These are phyloP conservation scores for Orientallactaga bullata DNA, from an alignment of 2,113 vertebrate species.

Conservation along the genomic window DNA sequence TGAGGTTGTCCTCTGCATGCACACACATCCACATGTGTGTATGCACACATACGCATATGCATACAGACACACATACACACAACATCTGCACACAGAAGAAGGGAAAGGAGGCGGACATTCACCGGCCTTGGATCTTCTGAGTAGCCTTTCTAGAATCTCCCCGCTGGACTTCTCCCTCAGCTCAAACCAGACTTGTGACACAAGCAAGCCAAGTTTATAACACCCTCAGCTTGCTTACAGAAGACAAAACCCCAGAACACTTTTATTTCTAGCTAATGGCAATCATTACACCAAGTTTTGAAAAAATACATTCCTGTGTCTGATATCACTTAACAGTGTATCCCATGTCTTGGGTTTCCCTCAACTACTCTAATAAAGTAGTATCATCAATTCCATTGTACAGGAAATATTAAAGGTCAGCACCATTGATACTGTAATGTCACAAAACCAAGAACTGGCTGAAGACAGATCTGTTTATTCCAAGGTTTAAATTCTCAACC, in stretches of 20 bases:
- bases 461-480: not conserved
- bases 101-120: not conserved
- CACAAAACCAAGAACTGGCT: not conserved
- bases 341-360: not conserved
- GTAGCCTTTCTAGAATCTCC: not conserved
- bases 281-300: not conserved
- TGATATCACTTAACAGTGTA: not conserved
- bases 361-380: not conserved
- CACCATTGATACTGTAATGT: not conserved
- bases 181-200: not conserved
- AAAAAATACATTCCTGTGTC: not conserved
- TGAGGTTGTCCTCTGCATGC: no score
- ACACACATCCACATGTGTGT: no score
- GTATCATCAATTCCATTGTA: not conserved
- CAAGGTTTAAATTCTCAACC: not conserved
- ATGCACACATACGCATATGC: no score
- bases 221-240: no score
- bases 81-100: no score
- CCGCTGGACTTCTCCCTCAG: not conserved
- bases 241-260: no score
- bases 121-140: not conserved
- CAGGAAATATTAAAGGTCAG: not conserved
- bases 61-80: no score
- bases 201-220: not conserved
- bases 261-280: not conserved